These are phyloP conservation scores for Matsumurasca onukii DNA, from an alignment of 1,140 invertebrate species.

Conservation along the genomic window DNA sequence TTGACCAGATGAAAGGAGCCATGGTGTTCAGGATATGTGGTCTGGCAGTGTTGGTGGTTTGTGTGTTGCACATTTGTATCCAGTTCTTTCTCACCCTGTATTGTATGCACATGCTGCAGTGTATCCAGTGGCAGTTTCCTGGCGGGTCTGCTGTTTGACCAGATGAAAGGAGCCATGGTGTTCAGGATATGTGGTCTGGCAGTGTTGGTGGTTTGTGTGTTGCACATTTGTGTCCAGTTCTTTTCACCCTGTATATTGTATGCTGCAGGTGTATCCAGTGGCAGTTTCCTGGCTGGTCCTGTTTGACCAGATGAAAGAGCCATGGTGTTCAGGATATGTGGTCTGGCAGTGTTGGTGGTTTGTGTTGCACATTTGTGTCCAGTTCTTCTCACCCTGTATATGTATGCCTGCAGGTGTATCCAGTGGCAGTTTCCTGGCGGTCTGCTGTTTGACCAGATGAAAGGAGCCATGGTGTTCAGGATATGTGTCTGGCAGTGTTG, in stretches of 20 bases:
- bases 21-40: slow-evolving; percentile 71
- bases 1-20: slow-evolving; percentile 59
- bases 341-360: slow-evolving; percentile 61
- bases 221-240: slow-evolving; percentile 62
- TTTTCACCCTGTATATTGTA: too few relatives aligned
- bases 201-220: slow-evolving; percentile 59
- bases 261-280: slow-evolving; percentile 67
- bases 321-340: slow-evolving; percentile 69
- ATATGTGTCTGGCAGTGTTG: slow-evolving; percentile 66
- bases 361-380: slow-evolving; percentile 56
- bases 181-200: slow-evolving; percentile 70
- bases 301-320: slow-evolving; percentile 58
- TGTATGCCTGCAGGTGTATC: slow-evolving; percentile 59
- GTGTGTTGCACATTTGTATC: slow-evolving; percentile 59
- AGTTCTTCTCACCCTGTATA: background rate
- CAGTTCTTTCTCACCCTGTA: slow-evolving; percentile 56
- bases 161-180: slow-evolving; percentile 60
- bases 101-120: too few relatives aligned
- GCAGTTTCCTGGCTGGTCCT: slow-evolving; percentile 74
- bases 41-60: slow-evolving; percentile 60
- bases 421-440: slow-evolving; percentile 75
- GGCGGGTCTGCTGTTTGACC: slow-evolving; percentile 63
- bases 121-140: slow-evolving; percentile 74
- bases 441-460: slow-evolving; percentile 58
- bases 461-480: slow-evolving; percentile 64